Evolutionary conservation across 92 coral and sea anemone species (phyloP), one percentile per base, ranked within the genome.

Genomic region (Phymanthus crucifer): DNA sequence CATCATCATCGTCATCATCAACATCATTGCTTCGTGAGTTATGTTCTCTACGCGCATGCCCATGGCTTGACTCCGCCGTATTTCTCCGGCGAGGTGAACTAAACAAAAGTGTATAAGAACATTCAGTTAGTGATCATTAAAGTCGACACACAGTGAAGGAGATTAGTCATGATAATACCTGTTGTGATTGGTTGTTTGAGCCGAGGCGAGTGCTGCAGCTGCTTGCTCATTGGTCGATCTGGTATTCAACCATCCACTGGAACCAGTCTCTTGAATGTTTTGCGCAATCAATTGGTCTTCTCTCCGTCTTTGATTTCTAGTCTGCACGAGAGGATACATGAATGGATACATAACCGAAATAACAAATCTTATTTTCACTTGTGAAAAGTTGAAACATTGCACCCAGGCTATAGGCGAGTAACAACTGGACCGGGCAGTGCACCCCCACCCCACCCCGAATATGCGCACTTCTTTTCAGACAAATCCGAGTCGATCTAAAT

Each of bases 231-330:
- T 34, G 58, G 73, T n/a, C 24, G 80, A 73, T 32, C 86, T 64
- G 1, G 84, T 70, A 40, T 21, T 80, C 27, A 82, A 46, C 86
- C 86, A 82, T 26, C 86, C 86, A 73, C 79, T 69, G 18, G 86
- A 73, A 6, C 86, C 86, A 61, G 86, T 82, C 52, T 82, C 86
- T 27, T 35, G 77, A 3, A 82, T 73, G 34, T 40, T 74, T 14
- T 50, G 72, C 37, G 72, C 80, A 33, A 82, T 74, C 33, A 13
- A 12, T 2, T 64, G 61, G 34, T 61, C 74, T 29, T 82, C 33
- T 54, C 38, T 38, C 35, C 29, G 70, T 75, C 79, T 75, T 21
- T 74, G 18, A 11, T 74, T 74, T 46, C 40, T 57, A 48, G 66
- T 43, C 78, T 74, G 32, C 14, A 46, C 17, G 36, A 26, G 68